Evolutionary conservation across 2,113 vertebrate species (phyloP).

Genomic region (Mustelus asterias): DNA sequence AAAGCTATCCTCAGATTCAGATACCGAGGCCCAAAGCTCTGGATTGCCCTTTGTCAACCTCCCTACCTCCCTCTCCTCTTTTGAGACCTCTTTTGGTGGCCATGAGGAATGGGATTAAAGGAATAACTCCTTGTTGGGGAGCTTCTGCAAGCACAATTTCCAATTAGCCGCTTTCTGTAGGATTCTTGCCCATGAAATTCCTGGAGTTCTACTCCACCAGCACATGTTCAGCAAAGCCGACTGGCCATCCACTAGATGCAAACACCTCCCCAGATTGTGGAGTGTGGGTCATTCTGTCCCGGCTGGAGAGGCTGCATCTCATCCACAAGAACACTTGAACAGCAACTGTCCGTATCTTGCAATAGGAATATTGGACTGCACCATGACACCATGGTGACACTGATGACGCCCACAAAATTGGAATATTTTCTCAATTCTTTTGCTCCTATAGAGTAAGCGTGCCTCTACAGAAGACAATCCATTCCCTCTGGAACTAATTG

Average conservation of each 20-base stretch:
- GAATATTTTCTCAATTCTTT: neutral
- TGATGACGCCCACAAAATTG: neutral
- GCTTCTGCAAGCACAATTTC: neutral
- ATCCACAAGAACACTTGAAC: neutral
- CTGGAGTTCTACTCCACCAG: neutral
- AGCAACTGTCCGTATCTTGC: neutral
- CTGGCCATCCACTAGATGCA: neutral
- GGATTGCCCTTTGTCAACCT: neutral
- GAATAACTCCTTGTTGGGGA: neutral
- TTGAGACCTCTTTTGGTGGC: neutral
- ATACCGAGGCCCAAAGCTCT: neutral
- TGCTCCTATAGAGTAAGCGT: neutral
- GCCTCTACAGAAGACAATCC: neutral
- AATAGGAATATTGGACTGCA: neutral
- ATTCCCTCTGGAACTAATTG: neutral
- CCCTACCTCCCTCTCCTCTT: neutral
- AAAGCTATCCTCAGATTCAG: neutral
- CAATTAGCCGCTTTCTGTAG: neutral
- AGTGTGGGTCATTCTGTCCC: too few relatives aligned
- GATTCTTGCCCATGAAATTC: neutral
- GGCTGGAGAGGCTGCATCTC: neutral
- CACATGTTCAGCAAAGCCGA: neutral
- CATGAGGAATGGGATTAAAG: neutral
- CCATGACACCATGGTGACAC: neutral
- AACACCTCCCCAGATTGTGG: neutral